Evolutionary conservation across 2,113 vertebrate genomes (phyloP).

Genomic region (Neolamprologus hecqui): DNA sequence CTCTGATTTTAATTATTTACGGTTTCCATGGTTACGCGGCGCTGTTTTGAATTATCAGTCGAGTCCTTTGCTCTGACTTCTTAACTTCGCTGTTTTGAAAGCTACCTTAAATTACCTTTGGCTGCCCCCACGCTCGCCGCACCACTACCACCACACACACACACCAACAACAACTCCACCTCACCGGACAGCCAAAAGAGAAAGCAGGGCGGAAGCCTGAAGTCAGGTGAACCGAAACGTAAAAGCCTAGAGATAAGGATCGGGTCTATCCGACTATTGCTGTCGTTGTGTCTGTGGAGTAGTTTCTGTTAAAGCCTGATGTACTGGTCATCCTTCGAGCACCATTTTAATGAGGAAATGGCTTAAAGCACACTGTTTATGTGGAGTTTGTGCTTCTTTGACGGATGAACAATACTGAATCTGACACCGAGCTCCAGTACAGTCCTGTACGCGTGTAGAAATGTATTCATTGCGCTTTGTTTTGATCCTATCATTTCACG

Average conservation of each 20-base stretch:
- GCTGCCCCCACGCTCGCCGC: background rate
- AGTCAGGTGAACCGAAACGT: background rate
- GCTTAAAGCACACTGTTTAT: background rate
- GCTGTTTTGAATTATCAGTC: background rate
- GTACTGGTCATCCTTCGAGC: background rate
- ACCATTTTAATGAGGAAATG: background rate
- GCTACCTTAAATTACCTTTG: background rate
- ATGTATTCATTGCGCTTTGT: conserved; percentile 11
- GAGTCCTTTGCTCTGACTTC: background rate
- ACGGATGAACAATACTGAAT: background rate
- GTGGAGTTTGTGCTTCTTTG: background rate
- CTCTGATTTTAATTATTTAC: background rate
- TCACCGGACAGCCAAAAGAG: background rate
- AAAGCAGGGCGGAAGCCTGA: background rate
- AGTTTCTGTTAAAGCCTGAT: background rate
- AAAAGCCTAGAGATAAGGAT: background rate
- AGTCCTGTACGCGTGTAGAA: background rate
- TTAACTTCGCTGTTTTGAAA: background rate
- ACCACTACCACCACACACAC: background rate
- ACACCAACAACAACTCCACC: background rate
- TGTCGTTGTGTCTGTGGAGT: background rate
- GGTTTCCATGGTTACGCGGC: background rate
- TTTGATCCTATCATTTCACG: background rate
- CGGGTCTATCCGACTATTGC: background rate
- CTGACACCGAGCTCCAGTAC: background rate